Conservation (phyloP, 2,113 vertebrate genomes). For the Lophius piscatorius region DNA sequence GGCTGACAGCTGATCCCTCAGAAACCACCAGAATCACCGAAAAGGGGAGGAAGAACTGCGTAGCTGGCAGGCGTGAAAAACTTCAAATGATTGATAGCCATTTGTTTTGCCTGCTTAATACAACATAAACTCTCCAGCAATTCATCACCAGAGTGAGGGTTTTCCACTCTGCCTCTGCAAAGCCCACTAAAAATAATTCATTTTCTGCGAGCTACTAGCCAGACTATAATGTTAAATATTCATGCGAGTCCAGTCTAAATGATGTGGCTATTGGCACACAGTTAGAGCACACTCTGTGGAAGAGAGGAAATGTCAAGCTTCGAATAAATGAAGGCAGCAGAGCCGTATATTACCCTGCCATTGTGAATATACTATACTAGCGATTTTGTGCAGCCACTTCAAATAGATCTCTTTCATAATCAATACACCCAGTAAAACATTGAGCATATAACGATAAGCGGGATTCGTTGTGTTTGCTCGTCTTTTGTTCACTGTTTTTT, state of each 20-base stretch:
- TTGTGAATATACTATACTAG: slow-evolving; percentile 77
- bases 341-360: slow-evolving; percentile 74
- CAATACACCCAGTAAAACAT: slow-evolving; percentile 69
- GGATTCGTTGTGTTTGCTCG: slow-evolving; percentile 38
- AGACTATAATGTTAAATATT: slow-evolving; percentile 77
- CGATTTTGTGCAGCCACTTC: slow-evolving; percentile 72
- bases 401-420: slow-evolving; percentile 72
- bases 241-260: slow-evolving; percentile 78
- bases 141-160: slow-evolving; percentile 78
- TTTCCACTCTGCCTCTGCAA: slow-evolving; percentile 72
- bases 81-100: slow-evolving; percentile 79
- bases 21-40: slow-evolving; percentile 45
- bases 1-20: slow-evolving; percentile 49
- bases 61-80: slow-evolving; percentile 75
- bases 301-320: slow-evolving; percentile 77
- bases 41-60: slow-evolving; percentile 28
- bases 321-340: slow-evolving; percentile 79
- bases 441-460: slow-evolving; percentile 57
- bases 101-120: slow-evolving; percentile 84
- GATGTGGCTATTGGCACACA: slow-evolving; percentile 77
- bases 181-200: slow-evolving; percentile 78
- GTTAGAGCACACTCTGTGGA: slow-evolving; percentile 74
- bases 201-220: slow-evolving; percentile 71
- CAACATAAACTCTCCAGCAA: slow-evolving; percentile 78
- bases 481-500: slow-evolving; percentile 57